A percentile compares a stretch with the other conserved stretches of the same genome.
Conservation (phyloP, 2,113 vertebrate species). For the Corythoichthys haematopterus region DNA sequence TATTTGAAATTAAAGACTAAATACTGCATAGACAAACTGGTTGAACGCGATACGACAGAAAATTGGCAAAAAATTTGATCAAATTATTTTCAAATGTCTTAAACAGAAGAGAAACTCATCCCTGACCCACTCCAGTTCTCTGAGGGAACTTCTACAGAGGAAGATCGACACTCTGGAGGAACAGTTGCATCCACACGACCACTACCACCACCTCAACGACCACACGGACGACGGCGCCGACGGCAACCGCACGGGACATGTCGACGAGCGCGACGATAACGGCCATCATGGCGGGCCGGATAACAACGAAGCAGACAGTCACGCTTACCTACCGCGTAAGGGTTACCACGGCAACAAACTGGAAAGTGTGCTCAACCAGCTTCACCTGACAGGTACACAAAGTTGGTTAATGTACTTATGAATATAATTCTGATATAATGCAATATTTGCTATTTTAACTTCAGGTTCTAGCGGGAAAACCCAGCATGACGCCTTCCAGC, state of each 20-base stretch:
- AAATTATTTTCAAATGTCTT: slow-evolving; percentile 5
- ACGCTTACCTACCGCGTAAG: slow-evolving; percentile 32
- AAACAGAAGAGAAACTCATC: slow-evolving; percentile 74
- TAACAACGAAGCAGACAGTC: slow-evolving; percentile 50
- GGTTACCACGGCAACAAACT: slow-evolving; percentile 61
- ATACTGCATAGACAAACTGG: background rate
- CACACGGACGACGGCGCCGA: slow-evolving; percentile 6
- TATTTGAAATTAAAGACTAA: background rate
- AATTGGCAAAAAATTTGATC: no score
- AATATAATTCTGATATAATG: background rate
- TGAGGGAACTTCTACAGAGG: slow-evolving; percentile 76
- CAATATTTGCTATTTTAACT: background rate
- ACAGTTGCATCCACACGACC: slow-evolving; percentile 63
- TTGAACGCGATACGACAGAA: background rate
- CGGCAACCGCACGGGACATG: background rate
- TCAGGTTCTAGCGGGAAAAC: slow-evolving; percentile 57
- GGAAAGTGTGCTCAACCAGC: slow-evolving; percentile 67
- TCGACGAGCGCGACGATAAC: background rate
- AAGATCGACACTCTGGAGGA: slow-evolving; percentile 76
- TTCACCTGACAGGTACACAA: slow-evolving; percentile 59
- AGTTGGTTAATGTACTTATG: background rate
- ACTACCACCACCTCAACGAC: background rate
- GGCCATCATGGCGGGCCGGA: slow-evolving; percentile 24
- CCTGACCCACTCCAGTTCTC: slow-evolving; percentile 69
- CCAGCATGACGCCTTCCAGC: slow-evolving; percentile 63